phyloP scores from a whole-genome alignment of 2,113 vertebrate species.

The Columba janthina region DNA sequence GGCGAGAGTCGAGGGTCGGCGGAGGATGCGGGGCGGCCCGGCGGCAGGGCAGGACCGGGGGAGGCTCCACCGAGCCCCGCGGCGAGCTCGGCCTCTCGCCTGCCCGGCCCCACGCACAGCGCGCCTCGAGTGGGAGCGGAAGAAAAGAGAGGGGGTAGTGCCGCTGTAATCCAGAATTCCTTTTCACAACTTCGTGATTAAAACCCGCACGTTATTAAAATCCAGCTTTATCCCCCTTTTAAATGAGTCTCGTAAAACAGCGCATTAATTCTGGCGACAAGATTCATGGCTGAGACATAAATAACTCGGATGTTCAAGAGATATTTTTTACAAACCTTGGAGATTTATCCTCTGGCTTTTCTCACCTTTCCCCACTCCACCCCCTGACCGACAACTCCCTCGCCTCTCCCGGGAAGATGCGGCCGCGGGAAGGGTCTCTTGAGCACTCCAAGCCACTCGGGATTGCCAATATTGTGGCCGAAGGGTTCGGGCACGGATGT shows the following conservation, averaged over 20 bases:
- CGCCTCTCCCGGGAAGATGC: neutral
- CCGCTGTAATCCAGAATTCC: neutral
- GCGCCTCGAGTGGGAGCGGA: neutral
- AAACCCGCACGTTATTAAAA: neutral
- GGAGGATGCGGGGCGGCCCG: neutral
- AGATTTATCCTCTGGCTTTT: neutral
- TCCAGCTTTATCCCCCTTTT: neutral
- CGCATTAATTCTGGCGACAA: neutral
- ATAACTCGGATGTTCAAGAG: neutral
- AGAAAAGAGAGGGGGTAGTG: neutral
- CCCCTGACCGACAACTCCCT: neutral
- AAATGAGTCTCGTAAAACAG: slow-evolving; percentile 7
- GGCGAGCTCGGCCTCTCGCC: neutral
- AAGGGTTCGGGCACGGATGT: neutral
- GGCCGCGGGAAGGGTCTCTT: neutral
- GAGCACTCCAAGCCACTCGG: too few relatives aligned
- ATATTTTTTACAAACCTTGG: neutral
- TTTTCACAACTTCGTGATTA: neutral
- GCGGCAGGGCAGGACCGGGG: neutral
- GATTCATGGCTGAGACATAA: neutral
- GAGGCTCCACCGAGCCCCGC: neutral
- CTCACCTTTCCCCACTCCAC: neutral
- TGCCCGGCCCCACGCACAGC: neutral
- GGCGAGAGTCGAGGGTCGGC: neutral
- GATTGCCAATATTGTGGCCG: neutral